phyloP scores from a whole-genome alignment of 2,888 invertebrate species.

The Spisula subtruncata region DNA sequence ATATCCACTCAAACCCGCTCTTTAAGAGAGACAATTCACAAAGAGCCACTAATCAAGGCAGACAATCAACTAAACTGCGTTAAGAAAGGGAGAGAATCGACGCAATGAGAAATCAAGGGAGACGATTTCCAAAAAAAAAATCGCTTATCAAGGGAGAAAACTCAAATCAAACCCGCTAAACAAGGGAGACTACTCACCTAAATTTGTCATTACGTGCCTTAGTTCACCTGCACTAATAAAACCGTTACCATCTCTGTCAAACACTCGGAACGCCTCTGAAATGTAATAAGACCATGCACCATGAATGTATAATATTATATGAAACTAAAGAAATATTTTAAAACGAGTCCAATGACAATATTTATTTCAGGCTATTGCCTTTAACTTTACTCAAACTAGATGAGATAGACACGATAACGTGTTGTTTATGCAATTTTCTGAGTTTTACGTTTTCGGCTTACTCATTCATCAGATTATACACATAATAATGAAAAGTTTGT shows the following conservation, averaged over 20 bases:
- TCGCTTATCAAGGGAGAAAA: background rate
- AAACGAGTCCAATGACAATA: too few species aligned
- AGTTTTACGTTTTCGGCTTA: too few species aligned
- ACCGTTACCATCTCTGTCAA: conserved; percentile 74
- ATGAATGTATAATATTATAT: too few species aligned
- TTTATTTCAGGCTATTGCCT: too few species aligned
- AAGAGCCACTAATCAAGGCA: background rate
- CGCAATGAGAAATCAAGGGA: background rate
- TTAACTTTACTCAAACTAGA: too few species aligned
- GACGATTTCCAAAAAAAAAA: background rate
- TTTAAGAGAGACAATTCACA: too few species aligned
- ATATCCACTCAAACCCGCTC: too few species aligned
- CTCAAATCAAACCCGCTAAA: background rate
- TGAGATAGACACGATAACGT: too few species aligned
- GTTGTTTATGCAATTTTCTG: too few species aligned
- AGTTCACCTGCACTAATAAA: conserved; percentile 66
- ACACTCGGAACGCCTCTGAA: conserved; percentile 64
- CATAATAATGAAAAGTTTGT: too few species aligned
- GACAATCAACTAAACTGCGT: background rate
- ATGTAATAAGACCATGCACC: background rate
- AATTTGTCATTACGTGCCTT: conserved; percentile 59
- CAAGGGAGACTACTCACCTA: conserved; percentile 39
- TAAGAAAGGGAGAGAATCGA: background rate
- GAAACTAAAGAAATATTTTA: too few species aligned
- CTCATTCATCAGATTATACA: too few species aligned